Percentiles rank a stretch among this genome's conserved stretches.
phyloP scores from a whole-genome alignment of 1,140 invertebrate species.

The Brachionus rubens region DNA sequence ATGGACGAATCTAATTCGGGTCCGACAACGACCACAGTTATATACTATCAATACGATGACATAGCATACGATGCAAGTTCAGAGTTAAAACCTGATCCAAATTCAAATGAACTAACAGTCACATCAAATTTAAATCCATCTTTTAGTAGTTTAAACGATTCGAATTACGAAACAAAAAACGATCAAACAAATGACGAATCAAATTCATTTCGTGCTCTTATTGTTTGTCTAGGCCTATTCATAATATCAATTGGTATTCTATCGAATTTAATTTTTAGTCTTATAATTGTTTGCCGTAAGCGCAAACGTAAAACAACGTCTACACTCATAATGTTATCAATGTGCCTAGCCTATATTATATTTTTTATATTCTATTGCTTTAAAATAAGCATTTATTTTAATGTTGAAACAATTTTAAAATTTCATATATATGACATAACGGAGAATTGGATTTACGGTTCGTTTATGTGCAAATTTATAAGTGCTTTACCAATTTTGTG shows the following conservation, averaged over 20 bases:
- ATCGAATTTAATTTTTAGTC: conserved; percentile 29
- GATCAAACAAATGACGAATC: conserved; percentile 4
- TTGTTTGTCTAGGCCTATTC: not conserved
- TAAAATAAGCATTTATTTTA: conserved; percentile 17
- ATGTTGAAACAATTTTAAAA: conserved; percentile 20
- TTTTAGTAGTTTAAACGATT: too few species aligned
- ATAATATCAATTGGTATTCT: conserved; percentile 20
- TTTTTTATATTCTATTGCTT: conserved; percentile 33
- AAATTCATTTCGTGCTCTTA: not conserved
- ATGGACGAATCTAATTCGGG: conserved; percentile 5
- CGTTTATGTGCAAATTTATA: conserved; percentile 36
- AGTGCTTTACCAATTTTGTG: conserved; percentile 4
- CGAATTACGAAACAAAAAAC: not conserved
- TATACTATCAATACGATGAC: not conserved
- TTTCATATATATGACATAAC: conserved; percentile 45
- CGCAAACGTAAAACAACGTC: conserved; percentile 8
- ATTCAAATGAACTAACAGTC: too few species aligned
- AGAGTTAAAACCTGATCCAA: not conserved
- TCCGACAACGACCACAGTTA: not conserved
- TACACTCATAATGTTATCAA: conserved; percentile 28
- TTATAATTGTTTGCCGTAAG: conserved; percentile 25
- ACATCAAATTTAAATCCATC: not conserved
- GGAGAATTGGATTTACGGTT: conserved; percentile 34
- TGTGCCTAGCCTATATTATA: conserved; percentile 28
- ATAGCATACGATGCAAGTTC: not conserved